phyloP scores from a whole-genome alignment of 2,113 vertebrate genomes.

The Rhineura floridana region DNA sequence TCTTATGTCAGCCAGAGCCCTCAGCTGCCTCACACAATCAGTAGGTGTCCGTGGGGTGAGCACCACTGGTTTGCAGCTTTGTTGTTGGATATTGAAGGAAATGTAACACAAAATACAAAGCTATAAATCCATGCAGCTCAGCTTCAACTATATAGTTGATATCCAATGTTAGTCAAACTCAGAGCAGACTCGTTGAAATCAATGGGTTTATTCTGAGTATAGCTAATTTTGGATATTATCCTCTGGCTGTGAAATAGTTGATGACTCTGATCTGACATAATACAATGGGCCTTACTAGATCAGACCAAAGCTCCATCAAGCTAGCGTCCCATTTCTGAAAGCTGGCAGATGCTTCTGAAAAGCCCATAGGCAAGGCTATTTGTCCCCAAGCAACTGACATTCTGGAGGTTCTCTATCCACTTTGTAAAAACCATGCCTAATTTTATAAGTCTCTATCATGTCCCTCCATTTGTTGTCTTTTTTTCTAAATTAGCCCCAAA shows the following conservation, averaged over 20 bases:
- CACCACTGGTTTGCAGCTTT: too few relatives aligned
- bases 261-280: not conserved
- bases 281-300: not conserved
- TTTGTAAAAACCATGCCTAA: not conserved
- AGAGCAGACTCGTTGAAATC: too few relatives aligned
- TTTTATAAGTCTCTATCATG: not conserved
- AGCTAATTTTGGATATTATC: too few relatives aligned
- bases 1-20: too few relatives aligned
- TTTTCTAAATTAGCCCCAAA: not conserved
- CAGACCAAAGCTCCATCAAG: not conserved
- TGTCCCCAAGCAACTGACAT: not conserved
- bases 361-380: not conserved
- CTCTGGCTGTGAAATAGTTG: not conserved
- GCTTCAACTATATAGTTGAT: not conserved
- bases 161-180: too few relatives aligned
- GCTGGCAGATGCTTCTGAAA: not conserved
- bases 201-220: too few relatives aligned
- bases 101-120: not conserved
- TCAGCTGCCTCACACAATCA: too few relatives aligned
- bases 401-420: not conserved
- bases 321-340: not conserved
- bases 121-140: not conserved
- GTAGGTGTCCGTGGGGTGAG: too few relatives aligned
- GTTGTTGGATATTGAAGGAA: too few relatives aligned
- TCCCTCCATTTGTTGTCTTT: not conserved